These are phyloP conservation scores for Poecilobothrus nobilitatus DNA, from an alignment of 2,888 invertebrate species.

Conservation along the genomic window DNA sequence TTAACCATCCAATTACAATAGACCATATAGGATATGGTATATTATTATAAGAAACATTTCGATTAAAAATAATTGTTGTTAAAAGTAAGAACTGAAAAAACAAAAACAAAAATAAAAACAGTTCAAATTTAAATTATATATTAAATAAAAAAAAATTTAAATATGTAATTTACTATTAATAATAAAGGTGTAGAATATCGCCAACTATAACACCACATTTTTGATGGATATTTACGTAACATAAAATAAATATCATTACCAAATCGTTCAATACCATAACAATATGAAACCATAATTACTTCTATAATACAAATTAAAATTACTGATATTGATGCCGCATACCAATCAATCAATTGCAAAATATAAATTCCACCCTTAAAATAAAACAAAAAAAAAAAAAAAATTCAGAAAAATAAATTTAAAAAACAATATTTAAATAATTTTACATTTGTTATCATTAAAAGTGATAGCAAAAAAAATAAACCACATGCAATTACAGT, in stretches of 20 bases:
- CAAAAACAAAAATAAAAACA: neutral
- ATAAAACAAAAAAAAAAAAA: neutral
- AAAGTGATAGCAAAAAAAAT: slow-evolving; percentile 58
- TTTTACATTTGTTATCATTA: slow-evolving; percentile 66
- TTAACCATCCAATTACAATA: slow-evolving; percentile 53
- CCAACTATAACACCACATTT: slow-evolving; percentile 66
- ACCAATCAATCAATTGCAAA: slow-evolving; percentile 74
- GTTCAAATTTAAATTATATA: neutral
- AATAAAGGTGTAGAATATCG: slow-evolving; percentile 60
- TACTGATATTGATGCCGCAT: slow-evolving; percentile 74
- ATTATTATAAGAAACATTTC: slow-evolving; percentile 48
- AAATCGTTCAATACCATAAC: slow-evolving; percentile 62
- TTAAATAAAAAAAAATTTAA: neutral
- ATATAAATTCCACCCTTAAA: slow-evolving; percentile 76
- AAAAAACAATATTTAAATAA: neutral
- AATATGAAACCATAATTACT: slow-evolving; percentile 70
- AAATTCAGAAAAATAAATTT: neutral
- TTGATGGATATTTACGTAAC: slow-evolving; percentile 53
- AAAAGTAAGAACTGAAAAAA: slow-evolving; percentile 55
- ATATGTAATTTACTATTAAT: slow-evolving; percentile 48
- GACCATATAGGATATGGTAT: slow-evolving; percentile 52
- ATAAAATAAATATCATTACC: slow-evolving; percentile 62
- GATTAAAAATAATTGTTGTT: slow-evolving; percentile 52
- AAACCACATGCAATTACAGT: slow-evolving; percentile 53
- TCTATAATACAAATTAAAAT: slow-evolving; percentile 71